Conservation (phyloP, 2,113 vertebrate genomes). For the Myotis lucifugus region DNA sequence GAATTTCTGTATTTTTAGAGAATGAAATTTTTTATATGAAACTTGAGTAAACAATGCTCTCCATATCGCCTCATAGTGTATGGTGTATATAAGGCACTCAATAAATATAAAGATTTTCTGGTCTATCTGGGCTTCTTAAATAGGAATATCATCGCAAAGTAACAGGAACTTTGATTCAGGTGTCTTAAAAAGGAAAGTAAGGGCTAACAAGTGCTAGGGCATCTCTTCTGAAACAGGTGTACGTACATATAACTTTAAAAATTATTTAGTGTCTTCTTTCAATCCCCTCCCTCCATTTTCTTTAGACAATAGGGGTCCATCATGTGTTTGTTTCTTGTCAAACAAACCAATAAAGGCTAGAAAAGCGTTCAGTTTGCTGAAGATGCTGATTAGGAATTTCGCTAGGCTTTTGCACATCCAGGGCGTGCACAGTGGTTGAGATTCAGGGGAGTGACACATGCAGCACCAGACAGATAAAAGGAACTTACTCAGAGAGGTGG, state of each 20-base stretch:
- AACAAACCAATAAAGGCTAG: background rate
- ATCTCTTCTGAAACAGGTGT: background rate
- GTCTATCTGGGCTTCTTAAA: background rate
- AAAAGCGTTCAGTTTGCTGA: background rate
- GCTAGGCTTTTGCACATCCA: background rate
- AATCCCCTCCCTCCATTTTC: background rate
- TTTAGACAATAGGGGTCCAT: background rate
- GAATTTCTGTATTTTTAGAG: background rate
- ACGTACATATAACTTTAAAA: background rate
- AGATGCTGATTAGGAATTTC: background rate
- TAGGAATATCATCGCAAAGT: background rate
- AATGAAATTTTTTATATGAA: background rate
- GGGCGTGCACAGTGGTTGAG: background rate
- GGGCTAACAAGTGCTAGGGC: background rate
- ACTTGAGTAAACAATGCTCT: background rate
- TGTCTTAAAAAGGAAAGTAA: constrained; percentile 34
- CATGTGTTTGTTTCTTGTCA: constrained; percentile 6
- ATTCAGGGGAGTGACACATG: background rate
- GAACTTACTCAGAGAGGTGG: no score
- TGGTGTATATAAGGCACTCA: background rate
- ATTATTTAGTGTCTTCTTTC: background rate
- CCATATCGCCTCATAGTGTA: background rate
- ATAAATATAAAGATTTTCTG: background rate
- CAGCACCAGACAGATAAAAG: background rate
- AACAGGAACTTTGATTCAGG: background rate